Evolutionary conservation across 2,113 vertebrate genomes (phyloP).

Genomic region (Clarias gariepinus): DNA sequence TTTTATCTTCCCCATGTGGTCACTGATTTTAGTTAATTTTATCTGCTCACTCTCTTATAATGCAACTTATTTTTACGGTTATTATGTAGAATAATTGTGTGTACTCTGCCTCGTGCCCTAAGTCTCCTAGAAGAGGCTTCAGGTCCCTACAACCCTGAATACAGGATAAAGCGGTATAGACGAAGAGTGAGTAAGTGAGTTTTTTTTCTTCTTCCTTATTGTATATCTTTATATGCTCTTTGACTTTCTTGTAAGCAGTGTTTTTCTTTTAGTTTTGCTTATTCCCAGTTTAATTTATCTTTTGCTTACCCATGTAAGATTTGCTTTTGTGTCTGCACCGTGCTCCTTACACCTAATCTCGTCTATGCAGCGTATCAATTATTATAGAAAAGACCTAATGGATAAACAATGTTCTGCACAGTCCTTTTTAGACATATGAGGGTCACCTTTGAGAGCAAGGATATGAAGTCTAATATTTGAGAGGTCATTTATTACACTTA

Average conservation of each 20-base stretch:
- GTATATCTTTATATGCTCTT: neutral
- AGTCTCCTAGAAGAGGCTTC: no score
- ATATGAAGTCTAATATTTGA: conserved; percentile 50
- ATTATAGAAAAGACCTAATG: neutral
- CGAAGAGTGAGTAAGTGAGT: no score
- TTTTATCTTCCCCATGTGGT: neutral
- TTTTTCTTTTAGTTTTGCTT: neutral
- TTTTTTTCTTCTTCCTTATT: neutral
- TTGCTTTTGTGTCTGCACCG: neutral
- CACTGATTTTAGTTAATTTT: neutral
- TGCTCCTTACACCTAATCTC: neutral
- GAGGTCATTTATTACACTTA: conserved; percentile 70
- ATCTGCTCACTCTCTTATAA: neutral
- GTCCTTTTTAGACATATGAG: conserved; percentile 26
- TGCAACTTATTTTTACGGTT: neutral
- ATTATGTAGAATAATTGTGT: neutral
- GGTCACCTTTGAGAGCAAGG: conserved; percentile 48
- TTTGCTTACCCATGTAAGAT: neutral
- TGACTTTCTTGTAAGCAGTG: neutral
- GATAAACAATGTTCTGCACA: neutral
- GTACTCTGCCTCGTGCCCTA: no score
- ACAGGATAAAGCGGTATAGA: no score
- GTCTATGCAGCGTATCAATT: neutral
- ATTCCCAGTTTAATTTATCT: neutral
- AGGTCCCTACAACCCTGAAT: no score